Evolutionary conservation across 2,888 invertebrate genomes (phyloP), one percentile per base, ranked within the genome.

Genomic region (Macaria notata): DNA sequence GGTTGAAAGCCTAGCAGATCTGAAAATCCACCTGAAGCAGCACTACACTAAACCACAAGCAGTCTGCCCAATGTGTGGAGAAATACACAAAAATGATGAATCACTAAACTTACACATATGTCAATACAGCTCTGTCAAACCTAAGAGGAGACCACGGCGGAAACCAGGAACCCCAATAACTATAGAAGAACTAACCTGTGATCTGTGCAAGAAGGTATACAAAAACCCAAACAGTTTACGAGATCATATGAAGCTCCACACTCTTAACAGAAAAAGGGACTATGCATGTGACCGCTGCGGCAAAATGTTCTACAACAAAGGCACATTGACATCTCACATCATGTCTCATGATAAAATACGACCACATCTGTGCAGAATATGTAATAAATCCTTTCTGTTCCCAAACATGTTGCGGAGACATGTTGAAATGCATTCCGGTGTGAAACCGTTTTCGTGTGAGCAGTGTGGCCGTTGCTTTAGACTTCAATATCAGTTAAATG

Each of bases 401-500:
- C 89, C 88, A 0, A 89, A 90, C 52, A 89, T 88, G 88, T 66
- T 91, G 2, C 62, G 90, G 2, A 68, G 86, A 19, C 91, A 91
- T 44, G 91, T 91, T 0, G 84, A 88, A 39, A 88, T 88, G 86
- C 91, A 91, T 73, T 83, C 87, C 0, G 88, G 86, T 0, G 68
- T 87, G 0, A 90, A 90, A 42, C 89, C 89, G 0, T 90, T 79
- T 52, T 84, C 88, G 0, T 92, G 92, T 55, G 90, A 92, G 38
- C 83, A 86, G 47, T 92, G 92, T 6, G 90, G 88, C 0, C 66
- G 88, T 0, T 84, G 86, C 59, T 92, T 91, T 52, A 86, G 95
- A 7, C 93, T 96, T 62, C 93, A 94, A 52, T 94, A 95, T 43
- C 95, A 96, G 19, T 81, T 96, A 52, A 93, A 94, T 49, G 94